These are phyloP conservation scores for Pristionchus mayeri DNA, from an alignment of 2,888 invertebrate genomes.

Conservation along the genomic window DNA sequence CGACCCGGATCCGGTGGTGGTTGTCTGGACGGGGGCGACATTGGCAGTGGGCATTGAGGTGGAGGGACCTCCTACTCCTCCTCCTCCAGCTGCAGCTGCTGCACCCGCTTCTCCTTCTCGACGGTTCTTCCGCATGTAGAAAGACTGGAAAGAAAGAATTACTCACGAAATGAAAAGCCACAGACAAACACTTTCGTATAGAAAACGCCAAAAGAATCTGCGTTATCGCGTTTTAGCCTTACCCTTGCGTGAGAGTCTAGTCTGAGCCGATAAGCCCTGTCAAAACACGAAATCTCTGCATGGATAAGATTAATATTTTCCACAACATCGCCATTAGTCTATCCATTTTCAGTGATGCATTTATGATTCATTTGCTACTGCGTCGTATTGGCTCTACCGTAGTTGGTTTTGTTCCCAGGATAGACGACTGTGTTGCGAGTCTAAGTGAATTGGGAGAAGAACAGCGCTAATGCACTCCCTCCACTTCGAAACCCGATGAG, in stretches of 20 bases:
- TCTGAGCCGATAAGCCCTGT: slow-evolving; percentile 9
- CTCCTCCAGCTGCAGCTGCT: neutral
- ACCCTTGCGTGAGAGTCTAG: slow-evolving; percentile 13
- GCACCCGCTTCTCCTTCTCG: slow-evolving; percentile 51
- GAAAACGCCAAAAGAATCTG: too few relatives aligned
- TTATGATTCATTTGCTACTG: too few relatives aligned
- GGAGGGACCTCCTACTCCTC: neutral
- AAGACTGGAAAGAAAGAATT: slow-evolving; percentile 62
- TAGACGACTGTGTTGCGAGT: neutral
- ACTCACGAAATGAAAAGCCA: too few relatives aligned
- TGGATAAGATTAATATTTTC: too few relatives aligned
- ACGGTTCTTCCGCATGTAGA: slow-evolving; percentile 71
- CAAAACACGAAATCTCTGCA: too few relatives aligned
- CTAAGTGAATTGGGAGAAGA: slow-evolving; percentile 24
- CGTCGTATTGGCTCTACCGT: neutral
- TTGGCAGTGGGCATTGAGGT: neutral
- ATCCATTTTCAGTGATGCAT: too few relatives aligned
- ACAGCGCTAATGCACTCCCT: neutral
- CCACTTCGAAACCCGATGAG: slow-evolving; percentile 2
- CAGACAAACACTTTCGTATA: too few relatives aligned
- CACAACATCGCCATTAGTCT: too few relatives aligned
- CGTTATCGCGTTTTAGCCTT: too few relatives aligned
- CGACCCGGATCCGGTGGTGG: neutral
- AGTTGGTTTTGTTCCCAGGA: neutral
- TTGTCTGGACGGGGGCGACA: neutral